Evolutionary conservation across 2,888 invertebrate species (phyloP), one percentile per base, ranked within the genome.

Genomic region (Protonemura montana): DNA sequence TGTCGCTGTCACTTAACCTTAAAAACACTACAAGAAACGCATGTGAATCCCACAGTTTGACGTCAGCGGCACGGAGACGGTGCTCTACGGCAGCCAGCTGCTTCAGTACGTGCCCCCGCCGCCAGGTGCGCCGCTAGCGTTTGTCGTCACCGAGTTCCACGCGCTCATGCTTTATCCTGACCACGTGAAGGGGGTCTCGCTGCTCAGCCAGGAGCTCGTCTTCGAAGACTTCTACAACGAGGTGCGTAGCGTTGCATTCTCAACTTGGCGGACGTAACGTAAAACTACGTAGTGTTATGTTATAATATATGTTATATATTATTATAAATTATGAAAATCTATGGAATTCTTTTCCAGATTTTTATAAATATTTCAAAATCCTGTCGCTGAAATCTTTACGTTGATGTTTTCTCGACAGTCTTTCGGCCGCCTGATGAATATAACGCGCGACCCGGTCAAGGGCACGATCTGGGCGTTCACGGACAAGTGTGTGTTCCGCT

Each of bases 61-160:
- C 42, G 86, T 86, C 0, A 87, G 80, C 85, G 87, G 86, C 27
- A 77, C 10, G 35, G 87, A 87, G 29, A 87, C 87, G 25, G 86
- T 88, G 16, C 85, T 88, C 41, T 85, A 83, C 28, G 88, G 89
- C 77, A 88, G 89, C 35, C 88, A 90, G 86, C 86, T 90, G 87
- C 89, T 91, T 82, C 88, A 89, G 30, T 92, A 91, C 88, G 91
- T 92, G 41, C 84, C 86, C 0, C 89, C 89, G 26, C 89, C 90
- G n/a, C 90, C 91, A 2, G 89, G 89, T 86, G 92, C 93, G 0
- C 96, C 98, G 0, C 92, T 96, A 76, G 94, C 96, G 0, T 95
- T 98, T 89, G 95, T 97, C 0, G 92, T 98, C 85, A 98, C 98
- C 0, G 96, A 98, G 91, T 98, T 98, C 92, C 98, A 99, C 91